Conservation (phyloP, 2,888 invertebrate species). For the Iselma pallidipennis region DNA sequence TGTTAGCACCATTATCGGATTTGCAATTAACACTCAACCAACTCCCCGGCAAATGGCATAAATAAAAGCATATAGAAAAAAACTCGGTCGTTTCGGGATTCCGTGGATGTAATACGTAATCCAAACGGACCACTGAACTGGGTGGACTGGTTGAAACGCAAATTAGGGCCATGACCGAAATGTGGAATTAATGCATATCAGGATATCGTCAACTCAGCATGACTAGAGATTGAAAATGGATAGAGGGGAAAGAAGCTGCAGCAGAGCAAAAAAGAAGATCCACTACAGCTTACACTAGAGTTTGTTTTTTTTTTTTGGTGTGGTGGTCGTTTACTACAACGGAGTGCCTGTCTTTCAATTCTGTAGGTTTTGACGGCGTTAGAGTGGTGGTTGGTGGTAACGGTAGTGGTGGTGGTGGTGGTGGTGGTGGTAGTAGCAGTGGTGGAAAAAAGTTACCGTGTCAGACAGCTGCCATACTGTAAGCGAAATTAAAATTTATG, state of each 20-base stretch:
- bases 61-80: slow-evolving; percentile 28
- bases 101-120: slow-evolving; percentile 28
- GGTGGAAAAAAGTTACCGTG: slow-evolving; percentile 16
- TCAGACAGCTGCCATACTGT: slow-evolving; percentile 27
- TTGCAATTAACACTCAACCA: slow-evolving; percentile 34
- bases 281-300: neutral
- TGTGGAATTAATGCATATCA: slow-evolving; percentile 27
- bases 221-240: neutral
- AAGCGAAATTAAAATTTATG: slow-evolving; percentile 34
- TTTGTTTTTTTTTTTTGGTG: too few species aligned
- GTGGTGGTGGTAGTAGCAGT: too few species aligned
- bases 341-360: too few species aligned
- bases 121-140: slow-evolving; percentile 27
- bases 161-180: slow-evolving; percentile 29
- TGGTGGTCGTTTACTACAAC: too few species aligned
- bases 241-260: neutral
- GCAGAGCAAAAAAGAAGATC: slow-evolving; percentile 9
- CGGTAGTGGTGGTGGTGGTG: neutral
- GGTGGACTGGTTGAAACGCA: slow-evolving; percentile 26
- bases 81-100: slow-evolving; percentile 22
- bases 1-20: slow-evolving; percentile 33
- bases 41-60: slow-evolving; percentile 27
- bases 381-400: too few species aligned
- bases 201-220: neutral
- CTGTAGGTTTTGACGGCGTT: too few species aligned